Base-by-base conservation (phyloP, 2,888 invertebrate species). In the Netelia inedita region DNA sequence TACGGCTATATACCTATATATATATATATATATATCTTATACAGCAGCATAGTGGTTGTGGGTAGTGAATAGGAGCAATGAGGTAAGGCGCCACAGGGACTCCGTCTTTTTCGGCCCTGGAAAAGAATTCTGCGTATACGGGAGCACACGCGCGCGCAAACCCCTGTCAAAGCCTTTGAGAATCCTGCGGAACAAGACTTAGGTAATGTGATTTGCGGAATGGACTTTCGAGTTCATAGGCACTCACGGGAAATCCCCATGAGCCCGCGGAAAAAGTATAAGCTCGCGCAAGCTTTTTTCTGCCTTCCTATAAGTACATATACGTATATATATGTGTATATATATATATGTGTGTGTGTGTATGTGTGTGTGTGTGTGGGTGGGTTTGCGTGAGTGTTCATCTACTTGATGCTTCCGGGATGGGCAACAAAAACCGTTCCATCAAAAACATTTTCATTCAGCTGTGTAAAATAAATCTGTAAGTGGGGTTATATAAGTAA, bases 171-270 rank as follows among this genome's bases (percentile, higher is more conserved):
- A 81, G 81, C 78, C 85, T 81, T 81, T 75, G 79, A 82, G 81
- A 71, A 85, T 69, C 74, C 79, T 59, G 53, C 74, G 78, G 81
- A 85, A 79, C 85, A 85, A 85, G 81, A 85, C 85, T 82, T 79
- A 71, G 85, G 85, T 85, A 85, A 85, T 85, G 81, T 85, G 85
- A 85, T 85, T 85, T 82, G 81, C 81, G 74, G 81, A 85, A 85
- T 85, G 85, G 81, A 85, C 85, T 85, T 82, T 85, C 81, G 81
- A 78, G 85, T 85, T 82, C 85, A 79, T 78, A 71, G 85, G 73
- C 81, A 85, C 81, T 81, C 57, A 71, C 81, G 59, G 81, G 79
- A 85, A 82, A 85, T 81, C 81, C 81, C 78, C 35, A 74, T 81
- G 84, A 85, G 81, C 81, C 78, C 65, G 59, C 50, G 71, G 66